Conservation (phyloP, 1,140 invertebrate genomes). For the Littorina saxatilis region DNA sequence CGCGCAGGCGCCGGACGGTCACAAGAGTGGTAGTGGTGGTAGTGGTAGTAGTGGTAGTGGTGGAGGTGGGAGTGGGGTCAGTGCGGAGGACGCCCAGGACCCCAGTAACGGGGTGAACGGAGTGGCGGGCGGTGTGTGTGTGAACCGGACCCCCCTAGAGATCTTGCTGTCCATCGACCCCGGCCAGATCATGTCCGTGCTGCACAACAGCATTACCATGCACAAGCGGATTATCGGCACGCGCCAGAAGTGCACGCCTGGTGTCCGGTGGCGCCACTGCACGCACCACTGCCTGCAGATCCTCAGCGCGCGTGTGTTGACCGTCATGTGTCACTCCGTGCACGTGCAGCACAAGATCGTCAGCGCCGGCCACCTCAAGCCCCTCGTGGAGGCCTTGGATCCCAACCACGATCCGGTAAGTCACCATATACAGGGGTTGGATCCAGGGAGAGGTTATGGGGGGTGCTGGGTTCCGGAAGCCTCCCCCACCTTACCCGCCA, state of each 20-base stretch:
- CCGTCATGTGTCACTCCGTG: conserved; percentile 81
- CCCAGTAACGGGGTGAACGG: conserved; percentile 78
- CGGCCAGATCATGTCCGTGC: conserved; percentile 80
- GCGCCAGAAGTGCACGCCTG: conserved; percentile 80
- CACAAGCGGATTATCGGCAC: conserved; percentile 83
- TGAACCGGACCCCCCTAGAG: conserved; percentile 72
- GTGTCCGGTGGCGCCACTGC: conserved; percentile 80
- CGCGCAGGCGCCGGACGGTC: neutral
- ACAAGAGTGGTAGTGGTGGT: neutral
- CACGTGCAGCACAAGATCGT: conserved; percentile 79
- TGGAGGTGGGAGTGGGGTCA: neutral
- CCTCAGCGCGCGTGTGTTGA: conserved; percentile 80
- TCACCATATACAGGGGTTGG: neutral
- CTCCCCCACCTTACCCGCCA: neutral
- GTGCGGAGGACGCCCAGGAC: conserved; percentile 79
- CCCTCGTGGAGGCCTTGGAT: conserved; percentile 80
- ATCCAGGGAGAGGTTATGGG: neutral
- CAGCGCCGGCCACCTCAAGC: conserved; percentile 79
- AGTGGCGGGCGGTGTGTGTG: conserved; percentile 75
- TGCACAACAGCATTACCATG: conserved; percentile 84
- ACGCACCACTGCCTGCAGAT: conserved; percentile 84
- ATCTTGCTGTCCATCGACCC: conserved; percentile 77
- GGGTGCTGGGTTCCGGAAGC: conserved; percentile 38
- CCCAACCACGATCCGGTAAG: conserved; percentile 83
- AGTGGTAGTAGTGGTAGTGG: neutral